Percentiles rank a stretch among this genome's conserved stretches.
phyloP scores from a whole-genome alignment of 2,113 vertebrate genomes.

The Mesocricetus auratus region DNA sequence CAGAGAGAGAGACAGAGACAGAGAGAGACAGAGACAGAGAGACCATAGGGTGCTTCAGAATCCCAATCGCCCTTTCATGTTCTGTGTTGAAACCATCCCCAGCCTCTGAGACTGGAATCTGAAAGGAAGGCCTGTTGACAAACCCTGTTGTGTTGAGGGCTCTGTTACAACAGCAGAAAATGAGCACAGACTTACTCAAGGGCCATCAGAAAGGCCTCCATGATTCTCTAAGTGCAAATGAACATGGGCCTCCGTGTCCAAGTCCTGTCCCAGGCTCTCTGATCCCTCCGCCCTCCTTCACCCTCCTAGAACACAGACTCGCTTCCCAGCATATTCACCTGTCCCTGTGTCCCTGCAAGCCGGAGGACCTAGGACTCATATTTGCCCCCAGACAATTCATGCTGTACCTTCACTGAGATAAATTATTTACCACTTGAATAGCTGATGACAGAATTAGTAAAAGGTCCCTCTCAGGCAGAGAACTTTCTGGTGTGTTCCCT shows the following conservation, averaged over 20 bases:
- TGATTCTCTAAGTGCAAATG: background rate
- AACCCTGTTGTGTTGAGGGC: background rate
- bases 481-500: background rate
- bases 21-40: background rate
- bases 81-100: background rate
- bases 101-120: background rate
- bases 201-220: background rate
- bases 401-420: constrained; percentile 8
- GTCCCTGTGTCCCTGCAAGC: background rate
- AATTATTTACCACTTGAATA: background rate
- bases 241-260: background rate
- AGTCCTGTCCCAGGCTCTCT: background rate
- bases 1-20: background rate
- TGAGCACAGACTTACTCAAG: background rate
- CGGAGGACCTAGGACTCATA: background rate
- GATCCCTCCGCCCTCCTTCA: background rate
- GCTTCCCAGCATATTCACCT: background rate
- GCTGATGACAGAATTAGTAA: background rate
- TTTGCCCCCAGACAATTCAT: background rate
- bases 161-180: background rate
- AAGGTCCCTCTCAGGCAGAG: background rate
- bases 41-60: background rate
- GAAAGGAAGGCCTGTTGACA: background rate
- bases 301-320: too few species aligned
- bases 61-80: background rate